Conservation (phyloP, 2,797 vertebrate genomes). For the Megaceryle alcyon region DNA sequence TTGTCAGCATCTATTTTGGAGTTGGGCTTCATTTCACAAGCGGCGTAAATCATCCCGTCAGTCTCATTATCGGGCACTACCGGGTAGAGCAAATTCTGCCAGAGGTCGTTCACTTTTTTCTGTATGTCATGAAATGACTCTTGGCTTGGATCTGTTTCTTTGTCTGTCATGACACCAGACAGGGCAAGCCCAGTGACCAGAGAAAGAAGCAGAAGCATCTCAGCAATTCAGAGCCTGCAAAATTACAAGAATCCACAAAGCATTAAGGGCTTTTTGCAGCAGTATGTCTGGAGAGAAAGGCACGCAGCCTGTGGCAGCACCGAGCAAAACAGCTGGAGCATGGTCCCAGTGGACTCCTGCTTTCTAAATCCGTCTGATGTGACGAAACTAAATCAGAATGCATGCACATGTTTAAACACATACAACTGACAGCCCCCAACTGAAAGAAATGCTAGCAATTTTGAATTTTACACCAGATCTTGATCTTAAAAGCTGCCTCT, state of each 20-base stretch:
- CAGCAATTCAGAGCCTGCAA: conserved; percentile 21
- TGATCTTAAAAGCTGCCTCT: background rate
- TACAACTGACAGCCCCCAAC: background rate
- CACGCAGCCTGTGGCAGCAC: background rate
- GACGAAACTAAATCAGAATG: background rate
- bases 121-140: conserved; percentile 63
- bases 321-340: background rate
- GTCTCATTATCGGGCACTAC: background rate
- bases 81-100: conserved; percentile 71
- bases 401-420: background rate
- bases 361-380: background rate
- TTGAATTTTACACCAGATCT: background rate
- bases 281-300: background rate
- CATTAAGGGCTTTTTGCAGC: background rate
- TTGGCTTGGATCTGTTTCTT: conserved; percentile 14
- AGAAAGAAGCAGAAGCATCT: conserved; percentile 69
- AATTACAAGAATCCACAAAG: background rate
- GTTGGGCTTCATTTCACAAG: conserved; percentile 84
- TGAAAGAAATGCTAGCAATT: background rate
- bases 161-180: background rate
- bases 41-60: conserved; percentile 20
- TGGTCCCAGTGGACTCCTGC: background rate
- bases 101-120: conserved; percentile 80
- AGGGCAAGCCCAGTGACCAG: conserved; percentile 37
- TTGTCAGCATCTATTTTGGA: conserved; percentile 71